Evolutionary conservation across 2,113 vertebrate species (phyloP), one percentile per base, ranked within the genome.

Genomic region (Aptenodytes forsteri): DNA sequence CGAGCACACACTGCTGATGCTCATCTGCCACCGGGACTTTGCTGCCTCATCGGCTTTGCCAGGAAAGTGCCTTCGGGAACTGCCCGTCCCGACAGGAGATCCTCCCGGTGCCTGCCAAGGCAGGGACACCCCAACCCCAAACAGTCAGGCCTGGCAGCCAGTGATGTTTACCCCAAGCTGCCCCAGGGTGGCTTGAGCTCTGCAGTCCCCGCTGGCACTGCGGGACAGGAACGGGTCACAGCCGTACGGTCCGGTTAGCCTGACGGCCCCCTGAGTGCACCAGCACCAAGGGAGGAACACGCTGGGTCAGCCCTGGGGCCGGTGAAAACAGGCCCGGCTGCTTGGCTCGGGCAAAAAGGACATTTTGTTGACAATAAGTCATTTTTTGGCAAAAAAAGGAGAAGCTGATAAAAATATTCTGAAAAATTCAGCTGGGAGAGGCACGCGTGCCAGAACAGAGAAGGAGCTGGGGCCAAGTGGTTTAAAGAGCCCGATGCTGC

Each of bases 331-430:
- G 69, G 71, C 46, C 76, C 0, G 17, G 55, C 77, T 20, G 38
- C 82, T 88, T 70, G 93, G 93, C 95, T 78, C 4, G 0, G 84
- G 70, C 78, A 79, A 38, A 87, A 85, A 88, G 96, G 96, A 98
- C 90, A 79, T 13, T 93, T 17, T 97, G 93, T 97, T 96, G 94
- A 97, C 92, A 71, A 96, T 75, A 95, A 98, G 59, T 92, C 62
- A 71, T 64, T 94, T 97, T 96, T 70, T 94, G 92, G 95, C 97
- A 97, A 89, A 97, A 96, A 81, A 92, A 83, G 64, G 90, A 84
- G 94, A 87, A 93, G 86, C 76, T 76, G 95, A 96, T 83, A 97
- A 96, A 98, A 98, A 95, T 93, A 94, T 62, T 88, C 90, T 13
- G 40, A 61, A 84, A 90, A 70, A 69, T 26, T 62, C 58, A 10